Conservation (phyloP, 1,140 invertebrate genomes). For the Drosophila kanapiae region DNA sequence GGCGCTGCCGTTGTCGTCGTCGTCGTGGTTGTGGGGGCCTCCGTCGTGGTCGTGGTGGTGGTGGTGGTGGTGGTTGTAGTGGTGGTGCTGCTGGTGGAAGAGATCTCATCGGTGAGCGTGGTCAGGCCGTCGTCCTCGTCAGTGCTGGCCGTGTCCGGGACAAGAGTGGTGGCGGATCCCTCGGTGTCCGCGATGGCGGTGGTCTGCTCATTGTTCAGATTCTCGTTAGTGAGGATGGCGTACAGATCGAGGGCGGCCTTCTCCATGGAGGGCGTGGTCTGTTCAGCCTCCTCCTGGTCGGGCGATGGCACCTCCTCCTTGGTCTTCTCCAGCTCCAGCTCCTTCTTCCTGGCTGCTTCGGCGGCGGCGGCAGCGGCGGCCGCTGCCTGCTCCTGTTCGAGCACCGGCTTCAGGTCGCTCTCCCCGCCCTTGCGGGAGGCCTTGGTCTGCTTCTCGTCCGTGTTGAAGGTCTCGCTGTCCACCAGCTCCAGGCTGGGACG, state of each 20-base stretch:
- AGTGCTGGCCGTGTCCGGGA: constrained; percentile 82
- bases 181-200: constrained; percentile 40
- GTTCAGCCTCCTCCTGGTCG: constrained; percentile 85
- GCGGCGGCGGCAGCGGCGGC: constrained; percentile 61
- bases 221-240: constrained; percentile 91
- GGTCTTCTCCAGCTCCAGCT: constrained; percentile 55
- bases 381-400: constrained; percentile 69
- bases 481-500: constrained; percentile 91
- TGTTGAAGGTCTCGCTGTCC: constrained; percentile 92
- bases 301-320: constrained; percentile 19
- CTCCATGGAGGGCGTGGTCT: constrained; percentile 90
- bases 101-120: constrained; percentile 67
- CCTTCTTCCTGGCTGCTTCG: constrained; percentile 35
- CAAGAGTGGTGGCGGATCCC: constrained; percentile 66
- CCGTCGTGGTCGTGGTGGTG: constrained; percentile 86
- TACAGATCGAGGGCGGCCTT: constrained; percentile 93
- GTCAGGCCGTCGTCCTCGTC: constrained; percentile 84
- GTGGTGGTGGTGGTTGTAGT: constrained; percentile 87
- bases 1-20: constrained; percentile 86
- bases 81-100: constrained; percentile 86
- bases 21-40: constrained; percentile 86
- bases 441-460: constrained; percentile 87
- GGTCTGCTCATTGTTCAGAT: constrained; percentile 88
- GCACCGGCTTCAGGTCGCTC: constrained; percentile 75
- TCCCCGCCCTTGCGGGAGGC: constrained; percentile 70